phyloP scores from a whole-genome alignment of 1,140 invertebrate species.

The Mycetomoellerius zeteki region DNA sequence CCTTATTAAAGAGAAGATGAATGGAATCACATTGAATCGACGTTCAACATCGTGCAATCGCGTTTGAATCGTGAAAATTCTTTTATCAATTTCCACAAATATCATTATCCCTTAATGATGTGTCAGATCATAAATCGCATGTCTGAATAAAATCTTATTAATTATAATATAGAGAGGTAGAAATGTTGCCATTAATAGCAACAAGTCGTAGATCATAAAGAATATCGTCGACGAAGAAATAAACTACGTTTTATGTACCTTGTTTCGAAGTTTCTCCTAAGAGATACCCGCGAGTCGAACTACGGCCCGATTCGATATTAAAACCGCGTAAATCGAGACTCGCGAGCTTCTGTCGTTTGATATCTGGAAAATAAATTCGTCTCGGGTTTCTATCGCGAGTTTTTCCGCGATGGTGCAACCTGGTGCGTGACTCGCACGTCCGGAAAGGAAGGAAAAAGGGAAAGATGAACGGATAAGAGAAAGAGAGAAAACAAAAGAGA shows the following conservation, averaged over 20 bases:
- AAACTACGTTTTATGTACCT: conserved; percentile 18
- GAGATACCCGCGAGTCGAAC: background rate
- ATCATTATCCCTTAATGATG: background rate
- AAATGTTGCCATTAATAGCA: background rate
- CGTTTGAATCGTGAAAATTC: background rate
- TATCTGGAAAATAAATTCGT: conserved; percentile 15
- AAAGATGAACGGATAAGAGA: background rate
- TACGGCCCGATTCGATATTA: conserved; percentile 5
- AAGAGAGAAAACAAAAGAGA: background rate
- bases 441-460: conserved; percentile 19
- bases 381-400: conserved; percentile 25
- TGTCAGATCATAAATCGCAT: background rate
- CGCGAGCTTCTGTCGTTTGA: background rate
- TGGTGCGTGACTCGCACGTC: background rate
- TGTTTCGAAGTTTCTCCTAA: background rate
- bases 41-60: background rate
- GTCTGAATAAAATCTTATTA: background rate
- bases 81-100: background rate
- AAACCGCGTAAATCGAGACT: conserved; percentile 34
- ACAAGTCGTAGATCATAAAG: background rate
- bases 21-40: background rate
- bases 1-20: background rate
- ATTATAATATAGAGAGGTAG: background rate
- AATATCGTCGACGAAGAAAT: background rate
- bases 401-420: conserved; percentile 25